Evolutionary conservation across 1,140 invertebrate species (phyloP).

Genomic region (Marisa cornuarietis): DNA sequence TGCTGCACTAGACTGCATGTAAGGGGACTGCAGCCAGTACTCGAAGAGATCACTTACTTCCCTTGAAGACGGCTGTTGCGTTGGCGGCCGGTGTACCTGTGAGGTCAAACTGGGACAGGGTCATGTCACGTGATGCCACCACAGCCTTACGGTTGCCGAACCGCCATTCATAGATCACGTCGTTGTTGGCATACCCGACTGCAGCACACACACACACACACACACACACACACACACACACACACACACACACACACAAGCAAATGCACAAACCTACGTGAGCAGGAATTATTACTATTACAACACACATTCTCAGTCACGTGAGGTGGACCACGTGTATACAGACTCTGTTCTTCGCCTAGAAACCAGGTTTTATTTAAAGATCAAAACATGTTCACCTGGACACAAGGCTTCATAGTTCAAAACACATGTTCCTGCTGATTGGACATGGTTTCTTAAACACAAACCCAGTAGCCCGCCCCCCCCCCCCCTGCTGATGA

Average conservation of each 20-base stretch:
- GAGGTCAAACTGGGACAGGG: slow-evolving; percentile 67
- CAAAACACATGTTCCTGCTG: too few relatives aligned
- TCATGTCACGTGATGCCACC: slow-evolving; percentile 53
- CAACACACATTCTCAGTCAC: neutral
- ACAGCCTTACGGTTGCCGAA: slow-evolving; percentile 49
- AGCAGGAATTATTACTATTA: neutral
- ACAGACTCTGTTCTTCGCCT: neutral
- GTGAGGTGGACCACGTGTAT: neutral
- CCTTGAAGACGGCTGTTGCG: slow-evolving; percentile 42
- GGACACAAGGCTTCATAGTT: too few relatives aligned
- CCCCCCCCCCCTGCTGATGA: neutral
- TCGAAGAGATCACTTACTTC: slow-evolving; percentile 27
- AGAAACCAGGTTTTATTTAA: too few relatives aligned
- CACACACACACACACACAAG: neutral
- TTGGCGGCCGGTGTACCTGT: slow-evolving; percentile 59
- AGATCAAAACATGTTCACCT: too few relatives aligned
- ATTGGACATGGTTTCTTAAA: neutral
- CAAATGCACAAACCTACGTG: neutral
- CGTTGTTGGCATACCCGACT: slow-evolving; percentile 63
- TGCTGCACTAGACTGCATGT: too few relatives aligned
- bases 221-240: neutral
- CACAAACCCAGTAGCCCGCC: neutral
- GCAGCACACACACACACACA: slow-evolving; percentile 14
- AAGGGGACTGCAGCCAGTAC: too few relatives aligned
- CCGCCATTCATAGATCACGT: slow-evolving; percentile 65